These are phyloP conservation scores for Aphrophora alni DNA, from an alignment of 2,888 invertebrate genomes.

Conservation along the genomic window DNA sequence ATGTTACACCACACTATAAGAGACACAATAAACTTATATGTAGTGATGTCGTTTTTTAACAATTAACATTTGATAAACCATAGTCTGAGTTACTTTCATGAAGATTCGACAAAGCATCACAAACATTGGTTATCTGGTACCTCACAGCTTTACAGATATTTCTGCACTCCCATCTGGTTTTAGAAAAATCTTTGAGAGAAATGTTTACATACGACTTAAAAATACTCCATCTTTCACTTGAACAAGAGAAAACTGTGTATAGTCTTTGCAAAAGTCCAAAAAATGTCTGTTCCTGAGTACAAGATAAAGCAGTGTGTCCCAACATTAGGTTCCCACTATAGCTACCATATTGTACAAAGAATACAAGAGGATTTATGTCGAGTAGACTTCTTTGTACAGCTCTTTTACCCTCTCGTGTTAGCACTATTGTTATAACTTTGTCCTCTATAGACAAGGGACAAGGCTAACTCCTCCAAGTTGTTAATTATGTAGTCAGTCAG, in stretches of 20 bases:
- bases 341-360: background rate
- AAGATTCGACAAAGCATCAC: background rate
- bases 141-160: constrained; percentile 9
- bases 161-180: constrained; percentile 7
- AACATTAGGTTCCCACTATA: background rate
- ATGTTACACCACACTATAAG: too few species aligned
- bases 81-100: background rate
- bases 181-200: background rate
- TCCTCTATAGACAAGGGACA: constrained; percentile 10
- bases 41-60: background rate
- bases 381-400: background rate
- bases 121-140: background rate
- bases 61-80: constrained; percentile 2
- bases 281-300: constrained; percentile 2
- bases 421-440: background rate
- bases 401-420: background rate
- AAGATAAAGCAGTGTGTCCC: constrained; percentile 6
- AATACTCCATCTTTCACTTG: constrained; percentile 21
- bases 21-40: too few species aligned
- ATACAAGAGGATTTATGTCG: constrained; percentile 1
- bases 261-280: background rate
- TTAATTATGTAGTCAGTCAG: background rate
- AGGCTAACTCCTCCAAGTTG: background rate
- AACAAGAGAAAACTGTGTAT: constrained; percentile 8
- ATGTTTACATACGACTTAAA: constrained; percentile 12